Evolutionary conservation across 1,140 invertebrate genomes (phyloP).

Genomic region (Calephelis virginiensis): DNA sequence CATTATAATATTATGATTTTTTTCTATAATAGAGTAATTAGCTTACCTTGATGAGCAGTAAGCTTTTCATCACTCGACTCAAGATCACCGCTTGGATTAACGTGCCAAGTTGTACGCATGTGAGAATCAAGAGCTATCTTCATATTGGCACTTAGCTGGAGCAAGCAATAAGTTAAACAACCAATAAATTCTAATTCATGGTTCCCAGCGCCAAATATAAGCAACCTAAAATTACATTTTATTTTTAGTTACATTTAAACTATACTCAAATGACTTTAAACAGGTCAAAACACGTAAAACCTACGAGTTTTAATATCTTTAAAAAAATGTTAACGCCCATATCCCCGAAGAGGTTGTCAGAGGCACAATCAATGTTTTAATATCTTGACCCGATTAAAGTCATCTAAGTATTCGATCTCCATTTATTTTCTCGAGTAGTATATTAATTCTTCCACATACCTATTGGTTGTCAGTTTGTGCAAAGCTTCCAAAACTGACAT

Average conservation of each 20-base stretch:
- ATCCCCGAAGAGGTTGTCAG: no score
- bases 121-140: slow-evolving; percentile 90
- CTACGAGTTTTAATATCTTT: no score
- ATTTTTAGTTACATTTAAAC: neutral
- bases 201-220: slow-evolving; percentile 96
- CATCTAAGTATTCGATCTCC: no score
- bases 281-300: no score
- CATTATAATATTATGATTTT: neutral
- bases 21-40: neutral
- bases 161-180: slow-evolving; percentile 96
- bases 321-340: no score
- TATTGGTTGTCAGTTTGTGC: slow-evolving; percentile 93
- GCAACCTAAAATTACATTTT: slow-evolving; percentile 74
- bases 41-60: slow-evolving; percentile 85
- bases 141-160: slow-evolving; percentile 95
- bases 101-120: slow-evolving; percentile 93
- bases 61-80: slow-evolving; percentile 87
- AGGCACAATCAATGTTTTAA: no score
- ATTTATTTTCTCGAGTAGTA: neutral
- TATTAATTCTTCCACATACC: slow-evolving; percentile 43
- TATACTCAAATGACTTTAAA: no score
- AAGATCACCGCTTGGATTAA: slow-evolving; percentile 85
- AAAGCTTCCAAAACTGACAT: slow-evolving; percentile 95
- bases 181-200: slow-evolving; percentile 97
- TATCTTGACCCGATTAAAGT: no score